Evolutionary conservation across 1,140 invertebrate species (phyloP), one percentile per base, ranked within the genome.

Genomic region (Zophobas morio): DNA sequence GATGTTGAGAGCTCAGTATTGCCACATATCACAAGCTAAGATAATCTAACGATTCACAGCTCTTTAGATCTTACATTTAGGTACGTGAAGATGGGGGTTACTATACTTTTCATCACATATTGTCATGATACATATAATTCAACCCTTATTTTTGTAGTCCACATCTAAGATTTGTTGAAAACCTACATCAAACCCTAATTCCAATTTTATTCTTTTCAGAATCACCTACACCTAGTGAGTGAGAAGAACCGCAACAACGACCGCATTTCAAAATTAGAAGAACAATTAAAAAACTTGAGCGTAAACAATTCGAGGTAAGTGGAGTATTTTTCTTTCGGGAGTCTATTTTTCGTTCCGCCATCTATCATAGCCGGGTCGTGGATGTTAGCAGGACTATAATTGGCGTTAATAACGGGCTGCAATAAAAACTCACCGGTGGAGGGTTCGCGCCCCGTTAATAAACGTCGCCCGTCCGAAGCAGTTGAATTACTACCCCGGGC

Each of bases 181-280:
- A n/a, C n/a, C n/a, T n/a, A n/a, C n/a, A n/a, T n/a, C n/a, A n/a
- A n/a, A n/a, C n/a, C n/a, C n/a, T n/a, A n/a, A 2, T 8, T 51
- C 32, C 53, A 49, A 1, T 51, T 47, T 74, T 79, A 8, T 66
- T 75, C 57, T 6, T 84, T 85, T 39, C 82, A 86, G 85, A 85
- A 83, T 74, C 85, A 85, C 47, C 54, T 86, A 51, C 84, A 84
- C 63, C 47, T 85, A 49, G 78, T 82, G 34, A 75, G 77, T 1
- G 85, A 86, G 51, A 85, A 84, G 75, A 81, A 82, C 72, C 81
- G 83, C 36, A 81, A 84, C 53, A 86, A 82, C 70, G 85, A 86
- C 60, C 75, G 85, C 66, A 81, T 86, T 42, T 71, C 81, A 4
- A 85, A 85, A 79, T 74, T 86, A 33, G 85, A 86, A 72, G 84